Evolutionary conservation across 2,113 vertebrate genomes (phyloP), one percentile per base, ranked within the genome.

Genomic region (Seriola dumerili): DNA sequence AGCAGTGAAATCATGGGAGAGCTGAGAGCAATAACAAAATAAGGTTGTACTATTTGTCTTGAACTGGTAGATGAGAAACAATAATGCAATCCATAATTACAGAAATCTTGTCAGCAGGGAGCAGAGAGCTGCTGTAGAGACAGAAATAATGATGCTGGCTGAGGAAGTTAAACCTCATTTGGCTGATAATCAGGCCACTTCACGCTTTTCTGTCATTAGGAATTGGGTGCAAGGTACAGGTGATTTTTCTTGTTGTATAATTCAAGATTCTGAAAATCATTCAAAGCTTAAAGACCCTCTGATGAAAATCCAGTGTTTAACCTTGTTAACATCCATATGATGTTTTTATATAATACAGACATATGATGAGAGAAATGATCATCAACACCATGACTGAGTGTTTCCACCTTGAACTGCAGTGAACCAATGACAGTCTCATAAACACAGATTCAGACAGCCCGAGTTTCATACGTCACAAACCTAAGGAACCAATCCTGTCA

Each of bases 61-160:
- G 19, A 25, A 55, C 62, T 76, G 32, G 50, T 32, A 65, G 61
- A 80, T 71, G 32, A 71, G 64, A 73, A 63, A 77, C 11, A 11
- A 36, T 69, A 61, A 72, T 34, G 63, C 62, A 54, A 19, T 57
- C 17, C 38, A 58, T 58, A 71, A 78, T 50, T 2, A 9, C 29
- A 54, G 66, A 44, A 17, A 19, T 38, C 16, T 0, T 34, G 32
- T 65, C 65, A 62, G 32, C 50, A 62, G 67, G 71, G 68, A 87
- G 12, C 36, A 59, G 40, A 72, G 46, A 82, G 62, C 34, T 63
- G 42, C 67, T 61, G 54, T 48, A 58, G 34, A 36, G 42, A 72
- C 65, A 76, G 61, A 64, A n/a, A 6, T 76, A 42, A 72, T 40
- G 44, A 80, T 2, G 29, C 2, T 29, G 29, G 29, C 29, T 29